Evolutionary conservation across 2,113 vertebrate species (phyloP), one percentile per base, ranked within the genome.

Genomic region (Pterocles burchelli): DNA sequence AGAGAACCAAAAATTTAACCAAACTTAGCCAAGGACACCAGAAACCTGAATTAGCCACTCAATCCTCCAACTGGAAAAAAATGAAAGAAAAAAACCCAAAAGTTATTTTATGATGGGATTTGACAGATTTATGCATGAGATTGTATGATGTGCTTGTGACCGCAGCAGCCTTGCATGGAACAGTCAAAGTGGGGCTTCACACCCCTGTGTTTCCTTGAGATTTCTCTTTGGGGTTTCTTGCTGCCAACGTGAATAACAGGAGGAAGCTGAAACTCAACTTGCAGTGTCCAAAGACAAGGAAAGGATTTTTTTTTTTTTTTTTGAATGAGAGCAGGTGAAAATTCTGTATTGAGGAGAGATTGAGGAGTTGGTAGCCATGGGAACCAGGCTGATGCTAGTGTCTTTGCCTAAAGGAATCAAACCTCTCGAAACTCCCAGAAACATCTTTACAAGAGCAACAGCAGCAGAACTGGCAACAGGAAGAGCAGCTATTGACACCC

Each of bases 281-380:
- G 24, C 28, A 2, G 15, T 22, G 14, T 55, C 59, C 85, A 88
- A 34, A 91, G 55, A 77, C 67, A 90, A 75, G 17, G 12, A 7
- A 84, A 85, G 7, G 7, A 45, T 41, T 70, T 16, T 59, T 11
- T 45, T 26, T 52, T 33, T 25, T 34, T 52, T 67, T 63, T 45
- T 29, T 75, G 3, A 49, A 67, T 66, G 46, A 93, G 20, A 63
- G 59, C n/a, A 73, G 65, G 65, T 95, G 81, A 73, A 94, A 94
- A 88, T 48, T 71, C 80, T 80, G 67, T 70, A 49, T 11, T 83
- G 82, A 96, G 61, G 51, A 86, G 72, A 80, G 51, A 80, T 1
- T 41, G 79, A 95, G 76, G 68, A 95, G 15, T 5, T 84, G 81
- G 95, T 96, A 93, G 88, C 93, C 93, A 96, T 93, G 96, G 96